phyloP scores from a whole-genome alignment of 2,113 vertebrate genomes.

The Cottus gobio region DNA sequence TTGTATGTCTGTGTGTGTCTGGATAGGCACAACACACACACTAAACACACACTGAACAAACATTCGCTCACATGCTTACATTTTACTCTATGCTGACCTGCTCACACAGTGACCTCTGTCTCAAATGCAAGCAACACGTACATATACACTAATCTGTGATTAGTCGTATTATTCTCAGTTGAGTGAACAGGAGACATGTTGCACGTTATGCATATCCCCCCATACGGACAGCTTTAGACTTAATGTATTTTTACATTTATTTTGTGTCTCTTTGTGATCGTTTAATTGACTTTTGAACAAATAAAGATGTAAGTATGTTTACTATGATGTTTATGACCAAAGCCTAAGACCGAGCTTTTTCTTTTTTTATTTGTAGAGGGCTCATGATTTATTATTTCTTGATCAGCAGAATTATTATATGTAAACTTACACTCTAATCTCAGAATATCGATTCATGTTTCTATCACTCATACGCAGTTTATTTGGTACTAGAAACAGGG shows the following conservation, averaged over 20 bases:
- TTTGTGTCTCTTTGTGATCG: not conserved
- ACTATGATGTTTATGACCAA: not conserved
- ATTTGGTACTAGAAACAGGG: not conserved
- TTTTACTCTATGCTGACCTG: constrained; percentile 9
- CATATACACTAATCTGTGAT: constrained; percentile 52
- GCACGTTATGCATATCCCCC: not conserved
- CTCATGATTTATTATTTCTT: not conserved
- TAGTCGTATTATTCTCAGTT: constrained; percentile 49
- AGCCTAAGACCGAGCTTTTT: not conserved
- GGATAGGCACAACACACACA: not conserved
- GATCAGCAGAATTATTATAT: not conserved
- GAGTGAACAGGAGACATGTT: constrained; percentile 50
- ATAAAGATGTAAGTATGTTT: not conserved
- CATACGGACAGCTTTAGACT: constrained; percentile 12
- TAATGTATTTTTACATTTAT: not conserved
- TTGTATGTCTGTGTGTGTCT: constrained; percentile 1
- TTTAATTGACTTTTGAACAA: not conserved
- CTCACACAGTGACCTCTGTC: not conserved
- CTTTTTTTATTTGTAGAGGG: not conserved
- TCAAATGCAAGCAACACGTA: constrained; percentile 27
- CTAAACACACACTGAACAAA: not conserved
- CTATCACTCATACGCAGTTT: not conserved
- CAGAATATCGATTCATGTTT: not conserved
- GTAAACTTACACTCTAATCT: not conserved
- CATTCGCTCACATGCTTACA: not conserved